These are phyloP conservation scores for Sepioteuthis lessoniana DNA, from an alignment of 2,888 invertebrate species.

Conservation along the genomic window DNA sequence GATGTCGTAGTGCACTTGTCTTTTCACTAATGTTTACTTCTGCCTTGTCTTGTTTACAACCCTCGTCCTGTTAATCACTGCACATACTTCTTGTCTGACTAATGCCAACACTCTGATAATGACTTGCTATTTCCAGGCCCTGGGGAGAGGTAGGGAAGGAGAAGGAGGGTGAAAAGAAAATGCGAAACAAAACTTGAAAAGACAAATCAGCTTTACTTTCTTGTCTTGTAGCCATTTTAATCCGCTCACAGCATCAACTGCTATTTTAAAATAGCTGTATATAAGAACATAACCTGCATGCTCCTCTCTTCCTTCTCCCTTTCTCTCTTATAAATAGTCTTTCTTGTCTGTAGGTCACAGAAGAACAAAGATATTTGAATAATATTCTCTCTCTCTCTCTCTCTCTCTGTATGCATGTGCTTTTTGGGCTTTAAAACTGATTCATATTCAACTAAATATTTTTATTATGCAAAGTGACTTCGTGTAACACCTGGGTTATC, in stretches of 20 bases:
- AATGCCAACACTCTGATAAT: not conserved
- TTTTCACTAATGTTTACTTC: constrained; percentile 33
- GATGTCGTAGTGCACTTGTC: not conserved
- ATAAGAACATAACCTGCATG: not conserved
- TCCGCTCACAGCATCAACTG: constrained; percentile 5
- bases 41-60: not conserved
- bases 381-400: not conserved
- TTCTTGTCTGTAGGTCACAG: not conserved
- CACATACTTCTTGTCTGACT: constrained; percentile 11
- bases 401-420: too few species aligned
- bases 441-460: not conserved
- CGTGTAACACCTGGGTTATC: too few species aligned
- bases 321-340: not conserved
- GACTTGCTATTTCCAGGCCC: constrained; percentile 25
- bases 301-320: not conserved
- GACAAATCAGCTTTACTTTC: constrained; percentile 14
- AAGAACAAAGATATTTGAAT: not conserved
- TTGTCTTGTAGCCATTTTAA: not conserved
- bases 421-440: not conserved
- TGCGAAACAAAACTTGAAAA: constrained; percentile 20
- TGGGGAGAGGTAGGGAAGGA: too few species aligned
- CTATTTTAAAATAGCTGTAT: constrained; percentile 23
- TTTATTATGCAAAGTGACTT: too few species aligned
- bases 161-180: not conserved
- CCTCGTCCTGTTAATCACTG: not conserved